phyloP scores from a whole-genome alignment of 2,797 vertebrate genomes.

The Hybognathus amarus region DNA sequence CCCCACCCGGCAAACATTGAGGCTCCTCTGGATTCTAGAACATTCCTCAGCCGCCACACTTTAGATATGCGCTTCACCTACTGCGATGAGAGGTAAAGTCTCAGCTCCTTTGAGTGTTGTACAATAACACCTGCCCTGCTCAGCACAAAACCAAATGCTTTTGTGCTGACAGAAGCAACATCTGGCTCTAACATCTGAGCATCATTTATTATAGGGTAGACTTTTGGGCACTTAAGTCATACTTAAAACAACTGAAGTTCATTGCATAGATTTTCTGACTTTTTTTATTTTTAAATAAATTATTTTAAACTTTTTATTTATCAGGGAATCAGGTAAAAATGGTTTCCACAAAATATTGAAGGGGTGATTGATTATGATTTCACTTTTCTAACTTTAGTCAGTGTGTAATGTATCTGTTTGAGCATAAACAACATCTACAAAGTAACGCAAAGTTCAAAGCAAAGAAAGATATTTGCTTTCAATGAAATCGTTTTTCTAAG shows the following conservation, averaged over 20 bases:
- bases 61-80: constrained; percentile 99
- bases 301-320: background rate
- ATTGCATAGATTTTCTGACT: background rate
- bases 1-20: constrained; percentile 99
- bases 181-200: background rate
- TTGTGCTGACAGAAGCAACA: background rate
- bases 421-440: too few relatives aligned
- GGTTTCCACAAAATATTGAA: background rate
- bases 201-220: background rate
- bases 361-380: too few relatives aligned
- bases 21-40: constrained; percentile 96
- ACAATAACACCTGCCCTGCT: background rate
- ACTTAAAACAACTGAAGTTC: background rate
- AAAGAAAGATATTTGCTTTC: too few relatives aligned
- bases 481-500: too few relatives aligned
- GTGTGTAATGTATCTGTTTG: too few relatives aligned
- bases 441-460: too few relatives aligned
- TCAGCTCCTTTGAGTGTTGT: background rate
- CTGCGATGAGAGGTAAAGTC: constrained; percentile 92
- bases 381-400: too few relatives aligned
- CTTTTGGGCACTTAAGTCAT: background rate
- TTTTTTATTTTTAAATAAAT: background rate
- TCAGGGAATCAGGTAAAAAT: background rate
- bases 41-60: constrained; percentile 97
- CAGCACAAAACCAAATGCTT: background rate